Conservation (phyloP, 1,140 invertebrate genomes). For the Acromyrmex echinatior region DNA sequence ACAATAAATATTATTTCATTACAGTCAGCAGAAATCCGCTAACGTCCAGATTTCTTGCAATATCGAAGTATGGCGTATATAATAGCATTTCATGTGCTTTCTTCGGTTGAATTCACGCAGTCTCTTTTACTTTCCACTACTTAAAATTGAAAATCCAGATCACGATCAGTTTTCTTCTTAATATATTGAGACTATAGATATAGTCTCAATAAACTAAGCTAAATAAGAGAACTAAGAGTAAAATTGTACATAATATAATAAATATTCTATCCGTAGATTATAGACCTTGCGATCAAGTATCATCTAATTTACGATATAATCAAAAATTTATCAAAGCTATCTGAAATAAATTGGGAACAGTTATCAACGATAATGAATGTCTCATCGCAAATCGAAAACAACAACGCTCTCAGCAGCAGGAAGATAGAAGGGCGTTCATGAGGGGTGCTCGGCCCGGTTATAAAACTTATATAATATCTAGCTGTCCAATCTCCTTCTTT, state of each 20-base stretch:
- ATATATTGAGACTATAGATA: background rate
- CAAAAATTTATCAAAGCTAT: background rate
- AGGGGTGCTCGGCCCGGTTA: constrained; percentile 66
- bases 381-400: constrained; percentile 54
- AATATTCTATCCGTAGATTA: background rate
- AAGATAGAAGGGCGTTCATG: constrained; percentile 39
- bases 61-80: constrained; percentile 5
- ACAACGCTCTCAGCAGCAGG: constrained; percentile 17
- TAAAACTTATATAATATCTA: constrained; percentile 78
- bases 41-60: constrained; percentile 22
- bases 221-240: background rate
- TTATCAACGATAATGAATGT: constrained; percentile 39
- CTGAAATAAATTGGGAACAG: background rate
- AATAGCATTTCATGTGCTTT: background rate
- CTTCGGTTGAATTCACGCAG: background rate
- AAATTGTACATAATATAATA: background rate
- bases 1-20: constrained; percentile 65
- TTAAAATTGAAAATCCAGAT: constrained; percentile 15
- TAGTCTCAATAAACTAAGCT: background rate
- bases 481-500: constrained; percentile 72
- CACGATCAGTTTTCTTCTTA: background rate
- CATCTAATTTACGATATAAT: constrained; percentile 9
- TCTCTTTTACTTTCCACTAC: background rate
- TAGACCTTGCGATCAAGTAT: background rate
- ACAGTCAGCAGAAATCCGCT: constrained; percentile 26